These are phyloP conservation scores for Corythaeola cristata DNA, from an alignment of 2,113 vertebrate genomes.

Conservation along the genomic window DNA sequence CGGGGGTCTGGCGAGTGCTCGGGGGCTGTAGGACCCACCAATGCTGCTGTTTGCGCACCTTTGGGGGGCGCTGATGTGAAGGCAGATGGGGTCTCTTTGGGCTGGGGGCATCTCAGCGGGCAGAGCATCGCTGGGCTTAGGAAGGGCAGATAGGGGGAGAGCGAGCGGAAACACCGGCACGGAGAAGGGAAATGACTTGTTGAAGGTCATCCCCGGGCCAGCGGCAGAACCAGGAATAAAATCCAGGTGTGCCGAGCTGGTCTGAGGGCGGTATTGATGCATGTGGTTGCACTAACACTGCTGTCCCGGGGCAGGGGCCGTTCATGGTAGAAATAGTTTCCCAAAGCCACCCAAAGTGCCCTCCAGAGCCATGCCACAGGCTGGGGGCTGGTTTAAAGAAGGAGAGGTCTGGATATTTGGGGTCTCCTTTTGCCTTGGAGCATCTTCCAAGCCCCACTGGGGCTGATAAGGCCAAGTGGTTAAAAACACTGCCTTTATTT, in stretches of 20 bases:
- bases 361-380: fast-evolving
- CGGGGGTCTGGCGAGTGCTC: neutral
- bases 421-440: neutral
- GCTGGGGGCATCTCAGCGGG: neutral
- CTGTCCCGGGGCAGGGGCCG: neutral
- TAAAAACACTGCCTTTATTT: slow-evolving; percentile 24
- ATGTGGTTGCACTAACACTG: neutral
- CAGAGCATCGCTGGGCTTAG: neutral
- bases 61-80: neutral
- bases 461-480: slow-evolving; percentile 40
- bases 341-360: neutral
- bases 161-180: neutral
- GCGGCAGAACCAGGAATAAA: neutral
- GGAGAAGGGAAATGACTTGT: neutral
- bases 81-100: fast-evolving
- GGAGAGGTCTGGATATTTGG: neutral
- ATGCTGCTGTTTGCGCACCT: neutral
- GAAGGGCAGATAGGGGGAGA: neutral
- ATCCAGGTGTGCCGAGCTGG: neutral
- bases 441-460: neutral
- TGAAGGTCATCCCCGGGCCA: neutral
- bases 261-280: neutral
- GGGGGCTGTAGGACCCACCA: neutral
- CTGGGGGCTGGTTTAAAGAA: neutral
- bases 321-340: neutral